Percentiles rank a stretch among this genome's conserved stretches.
These are phyloP conservation scores for Plestiodon gilberti DNA, from an alignment of 2,113 vertebrate genomes.

Conservation along the genomic window DNA sequence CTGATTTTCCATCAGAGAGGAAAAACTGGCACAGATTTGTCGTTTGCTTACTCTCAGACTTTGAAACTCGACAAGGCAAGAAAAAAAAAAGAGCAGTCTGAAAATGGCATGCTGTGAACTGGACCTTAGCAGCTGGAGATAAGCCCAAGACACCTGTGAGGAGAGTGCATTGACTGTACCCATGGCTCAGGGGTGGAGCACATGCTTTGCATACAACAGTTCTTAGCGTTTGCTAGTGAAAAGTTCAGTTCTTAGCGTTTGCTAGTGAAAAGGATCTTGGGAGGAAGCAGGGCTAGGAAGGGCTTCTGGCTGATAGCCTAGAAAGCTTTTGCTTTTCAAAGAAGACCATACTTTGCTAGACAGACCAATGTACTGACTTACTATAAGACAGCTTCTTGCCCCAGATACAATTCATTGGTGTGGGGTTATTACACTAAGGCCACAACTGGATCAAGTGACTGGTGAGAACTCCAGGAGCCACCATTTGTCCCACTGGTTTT, in stretches of 20 bases:
- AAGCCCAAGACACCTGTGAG: background rate
- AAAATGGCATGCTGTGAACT: too few relatives aligned
- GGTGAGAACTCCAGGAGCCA: too few relatives aligned
- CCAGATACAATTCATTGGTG: too few relatives aligned
- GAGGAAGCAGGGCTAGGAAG: background rate
- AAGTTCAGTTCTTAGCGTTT: background rate
- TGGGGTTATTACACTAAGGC: too few relatives aligned
- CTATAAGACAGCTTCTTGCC: too few relatives aligned
- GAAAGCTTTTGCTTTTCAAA: background rate
- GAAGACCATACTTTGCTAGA: background rate
- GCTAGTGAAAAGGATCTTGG: background rate
- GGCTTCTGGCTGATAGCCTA: background rate
- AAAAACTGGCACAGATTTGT: slow-evolving; percentile 40
- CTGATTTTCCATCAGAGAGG: slow-evolving; percentile 58
- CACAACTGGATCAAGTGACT: too few relatives aligned
- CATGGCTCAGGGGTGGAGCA: too few relatives aligned
- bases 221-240: too few relatives aligned
- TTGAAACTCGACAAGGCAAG: background rate
- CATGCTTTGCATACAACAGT: background rate
- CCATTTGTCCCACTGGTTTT: too few relatives aligned
- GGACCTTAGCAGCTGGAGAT: background rate
- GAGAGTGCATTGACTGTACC: too few relatives aligned
- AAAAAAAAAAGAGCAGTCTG: rapidly evolving
- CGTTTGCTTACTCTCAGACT: slow-evolving; percentile 13
- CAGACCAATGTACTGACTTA: too few relatives aligned